These are phyloP conservation scores for Xestia xanthographa DNA, from an alignment of 2,888 invertebrate genomes.

Conservation along the genomic window DNA sequence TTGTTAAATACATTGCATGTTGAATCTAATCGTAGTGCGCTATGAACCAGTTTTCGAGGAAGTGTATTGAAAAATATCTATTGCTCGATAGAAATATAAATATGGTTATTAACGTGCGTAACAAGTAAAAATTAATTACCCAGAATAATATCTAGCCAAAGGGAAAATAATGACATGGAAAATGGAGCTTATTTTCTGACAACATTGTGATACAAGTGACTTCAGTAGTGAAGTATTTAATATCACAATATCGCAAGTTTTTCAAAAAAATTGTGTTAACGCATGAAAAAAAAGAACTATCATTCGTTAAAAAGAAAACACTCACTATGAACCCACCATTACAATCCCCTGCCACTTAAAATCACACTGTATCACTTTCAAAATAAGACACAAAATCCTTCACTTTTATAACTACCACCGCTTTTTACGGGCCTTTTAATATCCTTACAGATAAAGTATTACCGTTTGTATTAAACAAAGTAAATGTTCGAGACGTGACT, in stretches of 20 bases:
- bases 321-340: constrained; percentile 51
- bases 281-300: neutral
- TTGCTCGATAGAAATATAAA: too few relatives aligned
- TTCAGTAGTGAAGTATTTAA: neutral
- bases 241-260: neutral
- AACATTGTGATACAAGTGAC: neutral
- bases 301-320: neutral
- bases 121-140: neutral
- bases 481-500: constrained; percentile 57
- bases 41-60: too few relatives aligned
- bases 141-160: neutral
- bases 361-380: constrained; percentile 26
- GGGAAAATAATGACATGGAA: neutral
- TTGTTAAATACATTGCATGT: too few relatives aligned
- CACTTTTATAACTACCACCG: constrained; percentile 2
- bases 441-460: constrained; percentile 51
- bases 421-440: constrained; percentile 50
- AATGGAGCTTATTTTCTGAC: neutral
- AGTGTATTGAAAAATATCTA: too few relatives aligned
- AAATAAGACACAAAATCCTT: constrained; percentile 39
- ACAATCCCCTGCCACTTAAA: constrained; percentile 24
- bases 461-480: constrained; percentile 40
- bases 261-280: neutral
- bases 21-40: too few relatives aligned
- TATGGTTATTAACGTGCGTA: neutral